A percentile compares a stretch with the other conserved stretches of the same genome.
Evolutionary conservation across 2,888 invertebrate genomes (phyloP).

Genomic region (Ischnus inquisitorius): DNA sequence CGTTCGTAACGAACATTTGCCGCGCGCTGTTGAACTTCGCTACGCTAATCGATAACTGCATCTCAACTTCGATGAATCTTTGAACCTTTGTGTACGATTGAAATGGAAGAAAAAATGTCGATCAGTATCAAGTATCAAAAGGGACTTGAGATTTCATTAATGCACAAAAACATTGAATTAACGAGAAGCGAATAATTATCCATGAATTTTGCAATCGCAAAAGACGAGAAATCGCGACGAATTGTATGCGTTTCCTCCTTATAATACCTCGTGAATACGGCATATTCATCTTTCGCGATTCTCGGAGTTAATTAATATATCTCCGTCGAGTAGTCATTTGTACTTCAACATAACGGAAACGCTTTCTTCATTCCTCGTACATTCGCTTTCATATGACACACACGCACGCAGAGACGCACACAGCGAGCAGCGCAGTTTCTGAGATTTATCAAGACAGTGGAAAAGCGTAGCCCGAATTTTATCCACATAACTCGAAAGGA

Average conservation of each 20-base stretch:
- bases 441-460: conserved; percentile 45
- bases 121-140: not conserved
- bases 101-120: not conserved
- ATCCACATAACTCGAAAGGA: conserved; percentile 36
- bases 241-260: not conserved
- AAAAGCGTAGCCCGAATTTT: conserved; percentile 40
- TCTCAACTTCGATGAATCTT: not conserved
- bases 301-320: not conserved
- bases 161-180: not conserved
- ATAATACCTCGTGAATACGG: not conserved
- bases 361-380: not conserved
- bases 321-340: not conserved
- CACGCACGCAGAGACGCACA: too few relatives aligned
- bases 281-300: not conserved
- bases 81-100: not conserved
- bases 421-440: conserved; percentile 15
- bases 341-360: not conserved
- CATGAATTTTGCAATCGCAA: not conserved
- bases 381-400: not conserved
- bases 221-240: not conserved
- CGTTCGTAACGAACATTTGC: conserved; percentile 23
- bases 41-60: conserved; percentile 1
- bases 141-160: not conserved
- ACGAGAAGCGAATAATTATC: not conserved
- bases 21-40: conserved; percentile 38